Evolutionary conservation across 2,113 vertebrate genomes (phyloP).

Genomic region (Columbina picui): DNA sequence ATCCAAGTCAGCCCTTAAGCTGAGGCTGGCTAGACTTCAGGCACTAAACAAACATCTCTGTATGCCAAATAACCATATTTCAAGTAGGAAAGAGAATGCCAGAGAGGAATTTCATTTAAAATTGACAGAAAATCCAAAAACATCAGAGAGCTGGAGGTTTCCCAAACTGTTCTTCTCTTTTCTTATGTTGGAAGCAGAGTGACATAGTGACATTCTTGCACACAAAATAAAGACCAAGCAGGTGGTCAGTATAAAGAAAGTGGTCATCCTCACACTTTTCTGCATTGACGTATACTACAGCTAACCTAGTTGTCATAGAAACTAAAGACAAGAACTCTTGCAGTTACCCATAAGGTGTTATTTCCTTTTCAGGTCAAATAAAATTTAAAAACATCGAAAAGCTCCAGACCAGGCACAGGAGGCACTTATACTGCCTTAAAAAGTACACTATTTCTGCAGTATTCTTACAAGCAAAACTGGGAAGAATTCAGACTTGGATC

Average conservation of each 20-base stretch:
- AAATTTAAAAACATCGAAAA: neutral
- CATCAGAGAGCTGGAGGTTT: neutral
- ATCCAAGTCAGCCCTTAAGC: neutral
- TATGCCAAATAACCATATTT: neutral
- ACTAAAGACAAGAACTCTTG: neutral
- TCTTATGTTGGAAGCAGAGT: neutral
- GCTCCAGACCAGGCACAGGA: neutral
- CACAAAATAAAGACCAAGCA: neutral
- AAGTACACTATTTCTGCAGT: neutral
- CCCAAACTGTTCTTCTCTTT: neutral
- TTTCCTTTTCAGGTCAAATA: neutral
- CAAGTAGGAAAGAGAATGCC: neutral
- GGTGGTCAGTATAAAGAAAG: neutral
- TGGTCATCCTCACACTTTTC: neutral
- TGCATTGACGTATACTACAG: neutral
- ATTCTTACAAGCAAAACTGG: neutral
- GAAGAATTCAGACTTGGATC: neutral
- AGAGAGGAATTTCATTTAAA: constrained; percentile 3
- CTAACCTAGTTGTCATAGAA: neutral
- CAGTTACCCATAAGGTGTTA: neutral
- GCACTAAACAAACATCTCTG: neutral
- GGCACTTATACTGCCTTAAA: neutral
- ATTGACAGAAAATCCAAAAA: neutral
- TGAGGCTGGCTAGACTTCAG: neutral
- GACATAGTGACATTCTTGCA: neutral